phyloP scores from a whole-genome alignment of 2,888 invertebrate genomes.

The Aleiodes testaceus region DNA sequence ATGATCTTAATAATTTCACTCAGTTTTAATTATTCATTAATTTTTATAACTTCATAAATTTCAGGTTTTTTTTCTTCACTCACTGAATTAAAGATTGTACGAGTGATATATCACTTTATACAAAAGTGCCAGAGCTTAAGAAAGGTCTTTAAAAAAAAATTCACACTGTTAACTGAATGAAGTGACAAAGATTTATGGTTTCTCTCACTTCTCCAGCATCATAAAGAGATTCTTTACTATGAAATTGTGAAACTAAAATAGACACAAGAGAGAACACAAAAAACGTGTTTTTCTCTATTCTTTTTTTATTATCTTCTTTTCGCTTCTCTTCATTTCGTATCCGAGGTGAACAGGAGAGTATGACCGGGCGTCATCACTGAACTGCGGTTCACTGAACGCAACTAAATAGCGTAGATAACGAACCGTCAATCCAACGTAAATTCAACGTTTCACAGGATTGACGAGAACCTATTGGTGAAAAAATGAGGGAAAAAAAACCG shows the following conservation, averaged over 20 bases:
- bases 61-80: neutral
- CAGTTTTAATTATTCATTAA: too few relatives aligned
- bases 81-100: neutral
- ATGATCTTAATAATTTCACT: too few relatives aligned
- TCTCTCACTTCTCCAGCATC: neutral
- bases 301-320: neutral
- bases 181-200: constrained; percentile 11
- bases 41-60: too few relatives aligned
- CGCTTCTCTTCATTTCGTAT: constrained; percentile 3
- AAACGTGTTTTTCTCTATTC: neutral
- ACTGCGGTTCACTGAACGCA: constrained; percentile 34
- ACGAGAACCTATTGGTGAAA: constrained; percentile 16
- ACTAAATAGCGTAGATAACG: constrained; percentile 38
- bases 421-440: constrained; percentile 33
- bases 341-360: neutral
- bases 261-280: constrained; percentile 15
- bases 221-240: too few relatives aligned
- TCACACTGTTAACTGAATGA: neutral
- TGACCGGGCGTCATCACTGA: constrained; percentile 28
- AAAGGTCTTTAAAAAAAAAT: neutral
- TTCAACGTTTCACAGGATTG: constrained; percentile 37
- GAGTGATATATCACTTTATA: neutral
- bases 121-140: neutral
- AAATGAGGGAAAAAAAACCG: neutral
- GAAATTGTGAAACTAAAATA: neutral